phyloP scores from a whole-genome alignment of 2,113 vertebrate genomes.

The Ophthalmolycus amberensis region DNA sequence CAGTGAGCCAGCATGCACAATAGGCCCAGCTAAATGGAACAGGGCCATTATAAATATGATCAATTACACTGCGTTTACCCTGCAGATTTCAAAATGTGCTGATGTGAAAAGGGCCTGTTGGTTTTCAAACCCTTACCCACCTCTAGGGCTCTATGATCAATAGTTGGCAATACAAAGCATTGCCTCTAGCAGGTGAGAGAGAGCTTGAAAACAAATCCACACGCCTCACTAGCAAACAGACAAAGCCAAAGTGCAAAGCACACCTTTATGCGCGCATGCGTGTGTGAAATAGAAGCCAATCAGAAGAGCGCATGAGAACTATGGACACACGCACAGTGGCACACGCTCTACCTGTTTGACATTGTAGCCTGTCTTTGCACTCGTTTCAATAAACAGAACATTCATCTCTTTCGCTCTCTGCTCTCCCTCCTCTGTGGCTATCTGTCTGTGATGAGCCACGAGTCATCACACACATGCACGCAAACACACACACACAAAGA shows the following conservation, averaged over 20 bases:
- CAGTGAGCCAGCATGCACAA: background rate
- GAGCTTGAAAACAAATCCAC: conserved; percentile 57
- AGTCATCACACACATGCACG: conserved; percentile 44
- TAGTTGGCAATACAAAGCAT: background rate
- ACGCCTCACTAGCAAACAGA: conserved; percentile 20
- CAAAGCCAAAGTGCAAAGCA: conserved; percentile 44
- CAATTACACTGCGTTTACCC: background rate
- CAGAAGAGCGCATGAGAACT: conserved; percentile 52
- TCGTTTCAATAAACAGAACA: conserved; percentile 86
- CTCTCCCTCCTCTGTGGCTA: conserved; percentile 83
- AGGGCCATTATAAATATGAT: background rate
- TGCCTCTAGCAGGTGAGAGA: conserved; percentile 33
- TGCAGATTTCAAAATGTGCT: background rate
- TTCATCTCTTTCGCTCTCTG: conserved; percentile 85
- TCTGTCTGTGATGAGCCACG: conserved; percentile 79
- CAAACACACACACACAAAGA: conserved; percentile 56
- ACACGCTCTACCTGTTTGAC: conserved; percentile 84
- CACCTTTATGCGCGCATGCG: conserved; percentile 46
- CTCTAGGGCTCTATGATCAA: conserved; percentile 1
- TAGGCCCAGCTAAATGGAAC: background rate
- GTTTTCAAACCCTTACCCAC: conserved; percentile 65
- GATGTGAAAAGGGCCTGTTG: conserved; percentile 9
- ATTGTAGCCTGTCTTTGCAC: conserved; percentile 86
- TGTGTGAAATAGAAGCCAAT: conserved; percentile 55
- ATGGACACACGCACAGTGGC: conserved; percentile 45